These are phyloP conservation scores for Ispidina picta DNA, from an alignment of 2,797 vertebrate species.

Conservation along the genomic window DNA sequence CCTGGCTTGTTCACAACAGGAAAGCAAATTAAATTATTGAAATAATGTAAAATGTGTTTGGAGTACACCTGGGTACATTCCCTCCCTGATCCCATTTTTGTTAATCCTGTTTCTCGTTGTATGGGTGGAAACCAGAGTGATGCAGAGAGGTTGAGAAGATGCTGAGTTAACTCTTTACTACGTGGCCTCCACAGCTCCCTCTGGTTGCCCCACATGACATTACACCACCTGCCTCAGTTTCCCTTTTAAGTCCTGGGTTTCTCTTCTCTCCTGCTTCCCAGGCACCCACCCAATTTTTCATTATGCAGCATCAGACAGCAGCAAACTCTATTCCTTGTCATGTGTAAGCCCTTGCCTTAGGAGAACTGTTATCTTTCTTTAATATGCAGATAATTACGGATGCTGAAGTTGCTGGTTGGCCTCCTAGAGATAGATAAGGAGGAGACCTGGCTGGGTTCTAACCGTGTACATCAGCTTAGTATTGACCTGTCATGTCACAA, in stretches of 20 bases:
- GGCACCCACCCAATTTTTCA: fast-evolving
- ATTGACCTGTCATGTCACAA: background rate
- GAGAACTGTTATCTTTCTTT: background rate
- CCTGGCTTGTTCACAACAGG: background rate
- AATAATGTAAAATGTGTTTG: background rate
- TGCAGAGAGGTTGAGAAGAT: no score
- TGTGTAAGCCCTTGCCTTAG: background rate
- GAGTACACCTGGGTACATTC: background rate
- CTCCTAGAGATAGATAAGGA: background rate
- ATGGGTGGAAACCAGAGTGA: background rate
- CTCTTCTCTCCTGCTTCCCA: background rate
- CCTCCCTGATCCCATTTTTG: background rate
- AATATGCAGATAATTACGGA: background rate
- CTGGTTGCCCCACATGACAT: background rate
- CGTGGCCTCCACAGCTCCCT: slow-evolving; percentile 20
- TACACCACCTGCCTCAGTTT: background rate
- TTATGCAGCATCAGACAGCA: background rate
- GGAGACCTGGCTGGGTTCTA: background rate
- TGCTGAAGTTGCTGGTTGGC: background rate
- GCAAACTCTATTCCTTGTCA: background rate
- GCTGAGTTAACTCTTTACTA: background rate
- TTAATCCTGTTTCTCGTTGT: background rate
- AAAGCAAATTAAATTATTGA: background rate
- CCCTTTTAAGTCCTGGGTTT: background rate
- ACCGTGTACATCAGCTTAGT: background rate